phyloP scores from a whole-genome alignment of 2,888 invertebrate genomes.

The Tenthredo distinguenda region DNA sequence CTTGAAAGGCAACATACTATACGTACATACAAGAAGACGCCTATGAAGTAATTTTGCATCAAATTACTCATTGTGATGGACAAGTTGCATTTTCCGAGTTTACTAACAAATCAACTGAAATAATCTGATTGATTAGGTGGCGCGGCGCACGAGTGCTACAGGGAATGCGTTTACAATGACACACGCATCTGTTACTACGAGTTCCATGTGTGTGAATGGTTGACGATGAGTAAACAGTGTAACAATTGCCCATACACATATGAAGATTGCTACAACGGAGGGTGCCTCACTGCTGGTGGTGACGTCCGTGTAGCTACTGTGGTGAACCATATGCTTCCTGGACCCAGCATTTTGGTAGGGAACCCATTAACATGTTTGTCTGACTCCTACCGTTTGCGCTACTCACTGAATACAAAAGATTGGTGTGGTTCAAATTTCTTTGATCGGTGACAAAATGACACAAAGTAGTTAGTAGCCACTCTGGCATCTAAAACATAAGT shows the following conservation, averaged over 20 bases:
- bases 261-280: slow-evolving; percentile 59
- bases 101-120: neutral
- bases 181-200: slow-evolving; percentile 64
- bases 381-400: neutral
- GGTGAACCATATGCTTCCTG: slow-evolving; percentile 68
- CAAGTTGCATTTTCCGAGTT: neutral
- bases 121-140: slow-evolving; percentile 54
- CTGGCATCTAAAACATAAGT: neutral
- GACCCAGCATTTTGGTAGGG: slow-evolving; percentile 66
- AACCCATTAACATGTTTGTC: neutral
- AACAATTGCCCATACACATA: slow-evolving; percentile 63
- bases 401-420: neutral
- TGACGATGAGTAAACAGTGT: slow-evolving; percentile 66
- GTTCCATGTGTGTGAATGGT: slow-evolving; percentile 63
- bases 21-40: neutral
- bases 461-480: neutral
- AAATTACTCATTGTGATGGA: neutral
- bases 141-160: slow-evolving; percentile 63
- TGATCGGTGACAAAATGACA: neutral
- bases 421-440: too few relatives aligned
- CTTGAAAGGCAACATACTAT: neutral
- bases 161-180: slow-evolving; percentile 62
- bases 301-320: slow-evolving; percentile 62
- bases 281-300: slow-evolving; percentile 68
- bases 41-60: neutral